Conservation (phyloP, 2,113 vertebrate genomes). For the Turdus rufiventris region DNA sequence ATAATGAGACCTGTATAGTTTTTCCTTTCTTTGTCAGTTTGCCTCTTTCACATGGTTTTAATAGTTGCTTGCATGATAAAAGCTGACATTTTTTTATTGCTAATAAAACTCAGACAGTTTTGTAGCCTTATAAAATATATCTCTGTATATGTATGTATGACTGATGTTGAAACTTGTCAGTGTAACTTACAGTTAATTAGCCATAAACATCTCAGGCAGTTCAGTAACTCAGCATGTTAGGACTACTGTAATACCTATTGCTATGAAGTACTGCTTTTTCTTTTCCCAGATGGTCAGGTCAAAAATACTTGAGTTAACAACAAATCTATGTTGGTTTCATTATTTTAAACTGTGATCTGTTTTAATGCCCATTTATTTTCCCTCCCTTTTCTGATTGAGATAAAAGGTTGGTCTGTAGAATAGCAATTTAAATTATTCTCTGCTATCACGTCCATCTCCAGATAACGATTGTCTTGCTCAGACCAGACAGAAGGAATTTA, state of each 20-base stretch:
- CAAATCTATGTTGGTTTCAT: slow-evolving; percentile 50
- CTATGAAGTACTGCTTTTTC: slow-evolving; percentile 15
- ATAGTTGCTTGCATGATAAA: slow-evolving; percentile 54
- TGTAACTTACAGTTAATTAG: slow-evolving; percentile 64
- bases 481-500: slow-evolving; percentile 13
- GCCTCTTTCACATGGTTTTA: slow-evolving; percentile 46
- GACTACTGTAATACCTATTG: slow-evolving; percentile 26
- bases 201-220: slow-evolving; percentile 59
- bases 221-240: slow-evolving; percentile 48
- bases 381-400: background rate
- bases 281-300: slow-evolving; percentile 23
- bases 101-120: slow-evolving; percentile 59
- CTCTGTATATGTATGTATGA: slow-evolving; percentile 28
- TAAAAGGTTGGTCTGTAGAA: background rate
- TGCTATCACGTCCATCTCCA: background rate
- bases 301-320: slow-evolving; percentile 32
- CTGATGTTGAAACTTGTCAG: slow-evolving; percentile 53
- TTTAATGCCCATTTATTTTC: background rate
- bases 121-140: slow-evolving; percentile 57
- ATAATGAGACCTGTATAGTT: background rate
- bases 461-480: background rate
- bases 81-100: slow-evolving; percentile 58
- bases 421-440: slow-evolving; percentile 20
- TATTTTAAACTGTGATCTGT: slow-evolving; percentile 11
- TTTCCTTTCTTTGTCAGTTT: slow-evolving; percentile 33